Evolutionary conservation across 2,888 invertebrate species (phyloP).

Genomic region (Pteria penguin): DNA sequence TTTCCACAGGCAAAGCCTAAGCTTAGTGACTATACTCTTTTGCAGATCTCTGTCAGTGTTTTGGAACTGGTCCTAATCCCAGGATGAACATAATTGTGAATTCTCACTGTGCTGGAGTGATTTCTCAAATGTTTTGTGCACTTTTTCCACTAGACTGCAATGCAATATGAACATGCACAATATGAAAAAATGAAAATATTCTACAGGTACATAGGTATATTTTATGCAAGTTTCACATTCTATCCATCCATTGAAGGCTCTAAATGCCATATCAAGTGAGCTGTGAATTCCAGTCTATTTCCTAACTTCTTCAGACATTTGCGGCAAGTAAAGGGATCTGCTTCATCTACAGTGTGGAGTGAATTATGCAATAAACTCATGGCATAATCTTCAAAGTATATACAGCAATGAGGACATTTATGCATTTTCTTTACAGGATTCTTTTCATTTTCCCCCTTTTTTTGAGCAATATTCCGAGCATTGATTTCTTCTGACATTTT

Average conservation of each 20-base stretch:
- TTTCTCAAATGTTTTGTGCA: no score
- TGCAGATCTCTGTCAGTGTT: no score
- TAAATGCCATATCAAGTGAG: slow-evolving; percentile 71
- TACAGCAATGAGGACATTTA: slow-evolving; percentile 63
- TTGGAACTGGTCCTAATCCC: no score
- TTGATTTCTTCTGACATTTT: slow-evolving; percentile 17
- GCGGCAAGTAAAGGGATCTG: slow-evolving; percentile 68
- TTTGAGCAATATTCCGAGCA: neutral
- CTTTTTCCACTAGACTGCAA: no score
- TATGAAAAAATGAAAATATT: no score
- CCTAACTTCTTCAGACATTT: slow-evolving; percentile 71
- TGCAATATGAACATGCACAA: no score
- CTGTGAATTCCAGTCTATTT: slow-evolving; percentile 70
- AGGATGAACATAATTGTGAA: no score
- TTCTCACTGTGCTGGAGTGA: no score
- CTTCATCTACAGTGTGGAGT: slow-evolving; percentile 64
- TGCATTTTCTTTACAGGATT: slow-evolving; percentile 36
- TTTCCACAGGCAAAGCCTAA: no score
- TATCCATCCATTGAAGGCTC: slow-evolving; percentile 64
- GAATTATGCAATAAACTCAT: slow-evolving; percentile 69
- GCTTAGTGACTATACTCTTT: no score
- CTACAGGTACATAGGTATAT: no score
- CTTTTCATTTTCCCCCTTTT: neutral
- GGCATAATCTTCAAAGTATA: slow-evolving; percentile 63
- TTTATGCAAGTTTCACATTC: no score